Evolutionary conservation across 2,113 vertebrate species (phyloP), one percentile per base, ranked within the genome.

Genomic region (Heterocephalus glaber): DNA sequence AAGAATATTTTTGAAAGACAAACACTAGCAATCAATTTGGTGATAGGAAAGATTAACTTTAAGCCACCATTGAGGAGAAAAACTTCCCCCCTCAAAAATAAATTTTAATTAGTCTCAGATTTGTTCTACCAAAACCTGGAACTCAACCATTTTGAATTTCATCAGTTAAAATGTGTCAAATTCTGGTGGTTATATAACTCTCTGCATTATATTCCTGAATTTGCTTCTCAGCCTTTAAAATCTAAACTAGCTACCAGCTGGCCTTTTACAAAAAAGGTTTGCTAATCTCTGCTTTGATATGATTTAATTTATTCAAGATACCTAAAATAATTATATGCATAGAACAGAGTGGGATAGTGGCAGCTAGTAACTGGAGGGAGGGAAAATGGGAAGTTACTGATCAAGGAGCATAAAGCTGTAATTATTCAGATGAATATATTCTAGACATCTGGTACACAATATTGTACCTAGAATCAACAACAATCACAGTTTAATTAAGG

Each of bases 101-200:
- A 94, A 70, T 44, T 90, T 93, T 82, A 74, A n/a, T 33, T 90
- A 85, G 24, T 68, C 41, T 92, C 56, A 94, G 33, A 90, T 14
- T 52, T 54, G 41, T n/a, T 28, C 56, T 89, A 60, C 4, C 6
- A 86, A 92, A 83, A 70, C 63, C 7, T 19, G 90, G n/a, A 30
- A 70, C 26, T 81, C 30, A 79, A 58, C 80, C 74, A 68, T 49
- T 93, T 93, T 81, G 13, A 95, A 93, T 86, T 92, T 52, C 47
- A 68, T 49, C 30, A 79, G 74, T 85, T 52, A 90, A 44, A 94
- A 65, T 22, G 28, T 74, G 30, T 60, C 30, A 14, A 77, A 92
- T 80, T 90, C 12, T 65, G 1, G 28, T 72, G 26, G 2, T 60
- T 90, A 77, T 20, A 44, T n/a, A 90, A 83, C 52, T 68, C 63